These are phyloP conservation scores for Tipula helvola DNA, from an alignment of 2,888 invertebrate species.

Conservation along the genomic window DNA sequence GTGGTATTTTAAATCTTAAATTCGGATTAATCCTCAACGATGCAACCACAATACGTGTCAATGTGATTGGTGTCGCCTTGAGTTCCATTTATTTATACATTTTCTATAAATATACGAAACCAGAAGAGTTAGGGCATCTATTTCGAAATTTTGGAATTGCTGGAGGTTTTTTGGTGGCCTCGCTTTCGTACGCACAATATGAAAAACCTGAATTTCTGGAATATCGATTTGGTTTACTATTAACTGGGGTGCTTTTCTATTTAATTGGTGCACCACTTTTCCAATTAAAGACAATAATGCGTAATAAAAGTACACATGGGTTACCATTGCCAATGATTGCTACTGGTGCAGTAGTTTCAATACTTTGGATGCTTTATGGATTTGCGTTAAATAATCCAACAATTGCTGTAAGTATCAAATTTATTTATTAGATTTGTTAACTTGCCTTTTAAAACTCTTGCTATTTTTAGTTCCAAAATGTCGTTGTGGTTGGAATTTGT, in stretches of 20 bases:
- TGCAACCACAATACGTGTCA: slow-evolving; percentile 63
- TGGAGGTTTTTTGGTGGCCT: slow-evolving; percentile 41
- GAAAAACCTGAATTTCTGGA: slow-evolving; percentile 54
- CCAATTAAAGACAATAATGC: slow-evolving; percentile 60
- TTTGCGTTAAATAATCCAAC: slow-evolving; percentile 28
- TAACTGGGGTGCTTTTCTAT: slow-evolving; percentile 52
- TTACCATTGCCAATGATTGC: slow-evolving; percentile 82
- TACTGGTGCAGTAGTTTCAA: slow-evolving; percentile 60
- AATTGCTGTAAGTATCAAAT: slow-evolving; percentile 25
- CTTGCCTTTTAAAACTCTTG: slow-evolving; percentile 14
- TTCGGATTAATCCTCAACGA: slow-evolving; percentile 64
- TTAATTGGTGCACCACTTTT: slow-evolving; percentile 59
- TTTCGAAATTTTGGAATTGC: slow-evolving; percentile 42
- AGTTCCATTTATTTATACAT: slow-evolving; percentile 53
- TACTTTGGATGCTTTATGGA: slow-evolving; percentile 31
- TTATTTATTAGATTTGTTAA: neutral
- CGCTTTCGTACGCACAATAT: slow-evolving; percentile 49
- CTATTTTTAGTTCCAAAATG: slow-evolving; percentile 55
- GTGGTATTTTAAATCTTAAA: slow-evolving; percentile 56
- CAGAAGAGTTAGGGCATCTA: slow-evolving; percentile 38
- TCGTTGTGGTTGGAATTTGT: slow-evolving; percentile 48
- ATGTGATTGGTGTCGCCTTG: slow-evolving; percentile 56
- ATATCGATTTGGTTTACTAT: slow-evolving; percentile 55
- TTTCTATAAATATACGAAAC: slow-evolving; percentile 51
- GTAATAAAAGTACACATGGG: slow-evolving; percentile 68